Percentiles rank a stretch among this genome's conserved stretches.
Conservation (phyloP, 2,113 vertebrate species). For the Elaphurus davidianus region DNA sequence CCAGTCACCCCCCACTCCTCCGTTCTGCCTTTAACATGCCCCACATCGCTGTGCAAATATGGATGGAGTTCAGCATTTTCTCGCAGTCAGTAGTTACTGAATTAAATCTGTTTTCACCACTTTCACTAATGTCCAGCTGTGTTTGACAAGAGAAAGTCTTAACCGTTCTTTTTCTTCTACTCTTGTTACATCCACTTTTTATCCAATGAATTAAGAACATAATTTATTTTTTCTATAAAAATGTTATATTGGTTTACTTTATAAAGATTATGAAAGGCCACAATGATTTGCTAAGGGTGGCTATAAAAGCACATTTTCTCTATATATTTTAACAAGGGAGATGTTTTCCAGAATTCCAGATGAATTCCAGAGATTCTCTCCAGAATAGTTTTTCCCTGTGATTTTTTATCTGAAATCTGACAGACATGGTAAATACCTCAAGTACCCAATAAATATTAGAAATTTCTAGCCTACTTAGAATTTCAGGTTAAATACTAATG, state of each 20-base stretch:
- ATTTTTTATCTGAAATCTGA: background rate
- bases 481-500: background rate
- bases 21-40: background rate
- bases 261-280: background rate
- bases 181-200: background rate
- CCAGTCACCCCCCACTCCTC: background rate
- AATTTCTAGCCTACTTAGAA: background rate
- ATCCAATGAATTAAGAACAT: background rate
- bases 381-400: background rate
- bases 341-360: background rate
- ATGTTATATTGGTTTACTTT: background rate
- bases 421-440: background rate
- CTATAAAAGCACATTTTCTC: background rate
- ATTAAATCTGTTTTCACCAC: background rate
- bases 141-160: background rate
- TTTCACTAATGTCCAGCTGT: background rate
- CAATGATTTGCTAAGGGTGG: background rate
- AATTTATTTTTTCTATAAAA: background rate
- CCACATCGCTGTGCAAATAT: background rate
- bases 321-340: background rate
- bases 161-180: background rate
- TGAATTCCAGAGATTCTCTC: background rate
- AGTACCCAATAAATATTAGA: background rate
- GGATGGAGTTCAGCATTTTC: background rate
- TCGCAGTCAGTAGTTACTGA: background rate